Evolutionary conservation across 2,797 vertebrate genomes (phyloP).

Genomic region (Garrulus glandarius): DNA sequence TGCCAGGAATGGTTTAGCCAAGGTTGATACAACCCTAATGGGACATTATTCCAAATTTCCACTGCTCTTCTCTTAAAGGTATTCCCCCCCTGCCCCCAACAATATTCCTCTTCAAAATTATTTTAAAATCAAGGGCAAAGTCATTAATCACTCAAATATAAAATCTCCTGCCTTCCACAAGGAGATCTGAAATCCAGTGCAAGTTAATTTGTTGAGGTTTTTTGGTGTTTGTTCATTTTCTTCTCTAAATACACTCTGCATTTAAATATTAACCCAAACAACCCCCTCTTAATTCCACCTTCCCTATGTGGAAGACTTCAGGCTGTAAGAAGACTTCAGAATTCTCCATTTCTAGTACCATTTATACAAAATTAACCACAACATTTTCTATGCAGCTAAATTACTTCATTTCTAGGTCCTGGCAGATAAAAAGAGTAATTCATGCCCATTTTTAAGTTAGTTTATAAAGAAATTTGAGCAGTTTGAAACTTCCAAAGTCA

Average conservation of each 20-base stretch:
- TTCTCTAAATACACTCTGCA: not conserved
- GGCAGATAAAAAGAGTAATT: not conserved
- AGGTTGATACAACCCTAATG: not conserved
- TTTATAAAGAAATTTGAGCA: not conserved
- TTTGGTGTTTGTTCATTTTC: not conserved
- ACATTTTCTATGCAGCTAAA: not conserved
- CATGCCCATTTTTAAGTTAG: not conserved
- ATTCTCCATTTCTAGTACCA: not conserved
- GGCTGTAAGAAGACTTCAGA: not conserved
- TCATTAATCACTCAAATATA: not conserved
- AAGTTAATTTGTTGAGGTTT: not conserved
- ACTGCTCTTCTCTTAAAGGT: not conserved
- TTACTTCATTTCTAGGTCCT: not conserved
- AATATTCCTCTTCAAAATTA: not conserved
- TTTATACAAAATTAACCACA: not conserved
- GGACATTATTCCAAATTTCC: not conserved
- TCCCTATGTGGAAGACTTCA: not conserved
- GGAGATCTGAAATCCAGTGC: not conserved
- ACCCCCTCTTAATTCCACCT: not conserved
- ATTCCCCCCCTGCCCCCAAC: no score
- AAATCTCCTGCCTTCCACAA: not conserved
- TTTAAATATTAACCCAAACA: not conserved
- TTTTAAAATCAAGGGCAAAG: not conserved
- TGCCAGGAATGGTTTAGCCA: not conserved
- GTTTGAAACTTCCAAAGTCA: not conserved